Evolutionary conservation across 2,888 invertebrate species (phyloP), one percentile per base, ranked within the genome.

Genomic region (Scrobipalpa atriplicella): DNA sequence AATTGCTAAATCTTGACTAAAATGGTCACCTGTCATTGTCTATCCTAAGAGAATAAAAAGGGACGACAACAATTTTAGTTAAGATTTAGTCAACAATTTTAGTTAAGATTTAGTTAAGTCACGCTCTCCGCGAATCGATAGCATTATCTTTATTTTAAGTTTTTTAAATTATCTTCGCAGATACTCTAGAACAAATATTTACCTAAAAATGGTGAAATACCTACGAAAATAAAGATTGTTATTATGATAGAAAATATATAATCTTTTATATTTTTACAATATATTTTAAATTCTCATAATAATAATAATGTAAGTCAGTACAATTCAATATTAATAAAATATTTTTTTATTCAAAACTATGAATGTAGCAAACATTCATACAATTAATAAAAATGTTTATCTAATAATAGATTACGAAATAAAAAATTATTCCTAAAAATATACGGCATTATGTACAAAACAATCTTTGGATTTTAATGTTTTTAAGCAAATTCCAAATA

Each of bases 381-480:
- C 6, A 58, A 18, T 29, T 8, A 8, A 38, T 38, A 13, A 19
- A 29, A 13, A 56, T 29, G 21, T 21, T 56, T 21, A 56, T 10
- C 11, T 21, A 11, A 52, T 19, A 19, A 36, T 56, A 58, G 7
- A 58, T n/a, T 29, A 58, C 36, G n/a, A 58, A 58, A 56, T n/a
- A 58, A 58, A 36, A 58, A 58, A 38, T 58, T 38, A 58, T 16
- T 16, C 9, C 18, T 16, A 58, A 58, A 58, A 58, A 58, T 58
- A 58, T 58, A 58, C 38, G 58, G 38, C n/a, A n/a, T 38, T 58
- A 58, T 58, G 58, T 58, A 58, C 58, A 58, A 58, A 38, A 41
- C 41, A 58, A n/a, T 58, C 58, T 58, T 58, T 58, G 58, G 58
- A 38, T 58, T 38, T 58, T 43, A 7, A 52, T 52, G n/a, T 52